These are phyloP conservation scores for Acanthosepion pharaonis DNA, from an alignment of 2,888 invertebrate species.

Conservation along the genomic window DNA sequence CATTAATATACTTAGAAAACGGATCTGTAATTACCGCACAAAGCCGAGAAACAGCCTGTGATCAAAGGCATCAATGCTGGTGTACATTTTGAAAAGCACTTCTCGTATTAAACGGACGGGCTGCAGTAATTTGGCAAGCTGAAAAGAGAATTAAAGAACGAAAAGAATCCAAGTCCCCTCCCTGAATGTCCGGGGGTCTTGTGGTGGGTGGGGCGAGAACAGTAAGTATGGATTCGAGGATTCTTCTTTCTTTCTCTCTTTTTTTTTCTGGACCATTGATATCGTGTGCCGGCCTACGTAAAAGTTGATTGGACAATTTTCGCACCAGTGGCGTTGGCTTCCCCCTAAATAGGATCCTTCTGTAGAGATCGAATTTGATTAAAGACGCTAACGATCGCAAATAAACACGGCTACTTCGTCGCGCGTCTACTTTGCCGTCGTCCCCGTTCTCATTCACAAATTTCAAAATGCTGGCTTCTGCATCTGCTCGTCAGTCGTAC, in stretches of 20 bases:
- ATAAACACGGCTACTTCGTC: neutral
- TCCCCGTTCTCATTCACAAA: neutral
- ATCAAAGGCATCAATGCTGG: neutral
- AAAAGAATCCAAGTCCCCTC: neutral
- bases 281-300: neutral
- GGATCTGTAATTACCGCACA: neutral
- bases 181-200: no score
- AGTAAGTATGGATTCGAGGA: neutral
- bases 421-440: neutral
- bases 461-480: neutral
- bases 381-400: neutral
- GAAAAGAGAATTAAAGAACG: neutral
- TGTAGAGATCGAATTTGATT: neutral
- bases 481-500: neutral
- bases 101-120: neutral
- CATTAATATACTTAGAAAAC: neutral
- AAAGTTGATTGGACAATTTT: conserved; percentile 6
- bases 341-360: neutral
- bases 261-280: neutral
- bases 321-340: neutral
- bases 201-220: no score
- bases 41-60: neutral
- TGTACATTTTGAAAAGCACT: neutral
- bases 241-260: neutral
- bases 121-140: neutral